Evolutionary conservation across 2,888 invertebrate species (phyloP).

Genomic region (Sesia bembeciformis): DNA sequence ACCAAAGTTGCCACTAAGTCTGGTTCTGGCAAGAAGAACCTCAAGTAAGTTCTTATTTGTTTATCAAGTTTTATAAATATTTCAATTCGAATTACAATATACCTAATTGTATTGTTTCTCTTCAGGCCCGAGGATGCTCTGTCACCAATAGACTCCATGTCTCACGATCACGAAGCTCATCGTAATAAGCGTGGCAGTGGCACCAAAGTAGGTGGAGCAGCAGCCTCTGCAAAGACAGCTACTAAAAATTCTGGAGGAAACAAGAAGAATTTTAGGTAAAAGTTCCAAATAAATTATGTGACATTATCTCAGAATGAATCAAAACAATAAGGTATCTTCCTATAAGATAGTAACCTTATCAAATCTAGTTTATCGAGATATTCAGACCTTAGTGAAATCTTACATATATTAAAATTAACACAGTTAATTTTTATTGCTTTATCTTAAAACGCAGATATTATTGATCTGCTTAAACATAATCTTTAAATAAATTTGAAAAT

Average conservation of each 20-base stretch:
- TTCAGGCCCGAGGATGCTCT: conserved; percentile 46
- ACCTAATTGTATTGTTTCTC: conserved; percentile 3
- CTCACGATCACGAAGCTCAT: conserved; percentile 28
- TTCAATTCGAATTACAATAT: background rate
- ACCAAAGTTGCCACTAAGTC: conserved; percentile 65
- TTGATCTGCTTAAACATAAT: no score
- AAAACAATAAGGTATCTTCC: background rate
- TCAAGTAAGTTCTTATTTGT: conserved; percentile 38
- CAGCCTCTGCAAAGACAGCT: conserved; percentile 60
- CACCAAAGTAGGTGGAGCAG: conserved; percentile 60
- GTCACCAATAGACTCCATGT: conserved; percentile 44
- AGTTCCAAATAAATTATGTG: background rate
- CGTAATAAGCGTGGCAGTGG: conserved; percentile 51
- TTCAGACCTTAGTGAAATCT: no score
- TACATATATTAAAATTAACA: no score
- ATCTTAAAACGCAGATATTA: no score
- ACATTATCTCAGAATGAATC: no score
- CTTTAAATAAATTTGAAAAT: no score
- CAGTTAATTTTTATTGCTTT: no score
- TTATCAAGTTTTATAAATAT: background rate
- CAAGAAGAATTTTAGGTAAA: conserved; percentile 65
- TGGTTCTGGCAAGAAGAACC: conserved; percentile 62
- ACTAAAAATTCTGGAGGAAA: conserved; percentile 62
- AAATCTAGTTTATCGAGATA: background rate
- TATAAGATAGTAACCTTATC: background rate